Base-by-base conservation (phyloP, 2,113 vertebrate species). In the Phylloscopus whistleri region DNA sequence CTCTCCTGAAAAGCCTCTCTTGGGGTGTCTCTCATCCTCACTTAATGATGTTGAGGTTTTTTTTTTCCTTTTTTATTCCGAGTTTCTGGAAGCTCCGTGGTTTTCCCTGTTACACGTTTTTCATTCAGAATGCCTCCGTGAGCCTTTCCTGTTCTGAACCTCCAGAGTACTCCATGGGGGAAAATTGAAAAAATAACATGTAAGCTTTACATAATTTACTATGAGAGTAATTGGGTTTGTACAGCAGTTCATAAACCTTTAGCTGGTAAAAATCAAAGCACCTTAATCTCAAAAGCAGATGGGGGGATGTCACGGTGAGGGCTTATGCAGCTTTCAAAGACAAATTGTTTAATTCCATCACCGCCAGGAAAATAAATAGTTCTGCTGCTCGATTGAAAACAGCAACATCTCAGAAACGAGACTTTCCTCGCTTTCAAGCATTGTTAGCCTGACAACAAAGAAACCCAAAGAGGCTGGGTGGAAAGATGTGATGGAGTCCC, bases 221-320 rank as follows among this genome's bases (percentile, higher is more conserved):
- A 48, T 84, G 96, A 97, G 97, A 95, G 87, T 97, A 97, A 97
- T 96, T 96, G 72, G 94, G 96, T 97, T 97, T 96, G 81, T 81
- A 72, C 70, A 96, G 94, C 96, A 97, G 96, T 97, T 96, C 96
- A 96, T 98, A 98, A 98, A 97, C 96, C 93, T 94, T 97, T 93
- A 96, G 95, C 94, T 98, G 96, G 96, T 97, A 97, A 98, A 97
- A 98, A 97, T 97, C 97, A 97, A 97, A 98, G 97, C 85, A 92
- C 88, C 95, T 95, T 97, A 97, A 97, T 98, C 96, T 97, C 94
- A 97, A 97, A 98, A 98, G 96, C 97, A 97, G 94, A 97, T 97
- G 94, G 75, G 67, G 28, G 49, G 46, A 87, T 97, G 96, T 96
- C 95, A 95, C 72, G 74, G 74, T 96, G 96, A 97, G 94, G 95